Percentiles rank a stretch among this genome's conserved stretches.
phyloP scores from a whole-genome alignment of 1,140 invertebrate species.

The Scaptomyza hsui region DNA sequence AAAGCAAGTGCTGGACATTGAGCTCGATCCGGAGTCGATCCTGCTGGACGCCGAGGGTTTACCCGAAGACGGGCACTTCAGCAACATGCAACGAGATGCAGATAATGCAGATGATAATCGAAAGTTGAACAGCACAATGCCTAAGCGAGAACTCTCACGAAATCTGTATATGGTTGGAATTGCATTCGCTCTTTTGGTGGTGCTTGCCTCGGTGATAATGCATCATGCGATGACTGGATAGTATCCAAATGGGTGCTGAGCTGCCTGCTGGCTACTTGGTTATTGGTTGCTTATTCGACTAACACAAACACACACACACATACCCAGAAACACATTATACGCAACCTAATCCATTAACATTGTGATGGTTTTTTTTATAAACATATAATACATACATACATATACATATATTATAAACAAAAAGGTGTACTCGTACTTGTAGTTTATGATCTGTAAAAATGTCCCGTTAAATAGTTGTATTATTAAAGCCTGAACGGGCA shows the following conservation, averaged over 20 bases:
- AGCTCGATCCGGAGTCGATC: constrained; percentile 69
- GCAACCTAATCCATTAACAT: constrained; percentile 55
- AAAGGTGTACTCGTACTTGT: constrained; percentile 61
- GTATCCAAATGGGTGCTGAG: constrained; percentile 20
- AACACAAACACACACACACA: constrained; percentile 15
- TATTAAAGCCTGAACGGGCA: constrained; percentile 71
- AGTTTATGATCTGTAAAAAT: constrained; percentile 59
- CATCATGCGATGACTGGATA: constrained; percentile 60
- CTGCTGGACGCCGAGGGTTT: constrained; percentile 64
- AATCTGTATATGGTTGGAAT: constrained; percentile 79
- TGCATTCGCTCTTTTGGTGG: constrained; percentile 65
- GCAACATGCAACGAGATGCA: constrained; percentile 1
- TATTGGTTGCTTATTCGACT: constrained; percentile 14
- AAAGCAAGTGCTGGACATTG: constrained; percentile 77
- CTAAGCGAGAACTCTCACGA: constrained; percentile 69
- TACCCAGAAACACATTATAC: constrained; percentile 28
- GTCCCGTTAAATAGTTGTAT: constrained; percentile 79
- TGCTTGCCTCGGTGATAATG: constrained; percentile 65
- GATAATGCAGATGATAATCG: constrained; percentile 31
- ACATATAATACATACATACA: constrained; percentile 31
- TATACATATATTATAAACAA: constrained; percentile 52
- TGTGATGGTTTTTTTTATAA: constrained; percentile 49
- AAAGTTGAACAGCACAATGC: constrained; percentile 57
- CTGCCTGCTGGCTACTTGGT: constrained; percentile 16
- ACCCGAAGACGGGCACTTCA: constrained; percentile 64